These are phyloP conservation scores for Mesembrinibis cayennensis DNA, from an alignment of 2,113 vertebrate genomes.

Conservation along the genomic window DNA sequence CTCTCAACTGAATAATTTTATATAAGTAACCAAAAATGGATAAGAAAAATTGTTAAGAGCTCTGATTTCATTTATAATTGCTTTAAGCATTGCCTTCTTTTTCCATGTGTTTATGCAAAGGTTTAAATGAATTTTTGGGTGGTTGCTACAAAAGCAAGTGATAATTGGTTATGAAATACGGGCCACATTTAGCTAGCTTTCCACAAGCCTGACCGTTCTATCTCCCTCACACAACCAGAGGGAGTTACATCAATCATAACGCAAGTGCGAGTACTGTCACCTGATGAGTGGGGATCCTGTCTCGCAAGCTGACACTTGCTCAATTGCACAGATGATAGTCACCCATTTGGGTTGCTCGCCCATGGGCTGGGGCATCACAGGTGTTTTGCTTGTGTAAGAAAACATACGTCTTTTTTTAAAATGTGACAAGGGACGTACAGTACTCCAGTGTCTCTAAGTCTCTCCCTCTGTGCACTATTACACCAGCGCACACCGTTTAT, in stretches of 20 bases:
- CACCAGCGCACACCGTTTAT: not conserved
- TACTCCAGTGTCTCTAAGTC: not conserved
- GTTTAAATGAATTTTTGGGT: not conserved
- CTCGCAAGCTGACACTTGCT: not conserved
- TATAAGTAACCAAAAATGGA: not conserved
- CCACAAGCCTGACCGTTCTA: not conserved
- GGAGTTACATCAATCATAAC: not conserved
- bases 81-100: not conserved
- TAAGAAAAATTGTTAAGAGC: not conserved
- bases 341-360: not conserved
- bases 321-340: not conserved
- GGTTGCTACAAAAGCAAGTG: not conserved
- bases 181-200: not conserved
- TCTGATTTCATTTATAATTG: not conserved
- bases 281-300: not conserved
- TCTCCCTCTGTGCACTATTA: not conserved
- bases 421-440: accelerated
- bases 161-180: not conserved
- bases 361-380: not conserved
- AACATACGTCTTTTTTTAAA: not conserved
- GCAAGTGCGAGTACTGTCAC: not conserved
- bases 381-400: not conserved
- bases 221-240: not conserved
- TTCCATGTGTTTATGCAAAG: not conserved
- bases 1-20: not conserved